Evolutionary conservation across 2,888 invertebrate genomes (phyloP).

Genomic region (Sturmia bella): DNA sequence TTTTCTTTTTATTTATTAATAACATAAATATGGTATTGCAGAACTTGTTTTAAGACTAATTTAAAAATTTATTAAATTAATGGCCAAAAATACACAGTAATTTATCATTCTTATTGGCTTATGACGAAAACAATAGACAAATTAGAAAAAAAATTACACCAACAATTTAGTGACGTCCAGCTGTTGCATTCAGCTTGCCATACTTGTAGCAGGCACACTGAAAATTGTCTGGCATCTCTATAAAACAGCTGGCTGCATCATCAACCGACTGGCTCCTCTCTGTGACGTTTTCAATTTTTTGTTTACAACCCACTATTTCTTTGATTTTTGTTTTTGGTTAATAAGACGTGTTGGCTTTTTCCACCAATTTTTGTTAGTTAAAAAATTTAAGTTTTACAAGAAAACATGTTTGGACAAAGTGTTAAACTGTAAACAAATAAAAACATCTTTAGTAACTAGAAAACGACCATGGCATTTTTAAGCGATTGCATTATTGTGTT

Average conservation of each 20-base stretch:
- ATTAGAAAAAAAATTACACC: background rate
- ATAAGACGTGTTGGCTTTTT: conserved; percentile 33
- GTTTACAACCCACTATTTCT: conserved; percentile 53
- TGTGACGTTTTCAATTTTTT: conserved; percentile 55
- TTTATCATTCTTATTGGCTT: conserved; percentile 11
- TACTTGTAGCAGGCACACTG: background rate
- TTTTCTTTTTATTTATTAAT: conserved; percentile 5
- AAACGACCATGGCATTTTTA: conserved; percentile 87
- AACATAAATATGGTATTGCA: conserved; percentile 44
- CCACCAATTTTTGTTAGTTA: conserved; percentile 9
- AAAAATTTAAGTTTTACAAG: background rate
- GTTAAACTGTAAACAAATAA: conserved; percentile 12
- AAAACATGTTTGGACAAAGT: conserved; percentile 29
- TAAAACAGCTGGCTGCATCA: conserved; percentile 27
- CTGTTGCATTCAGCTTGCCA: conserved; percentile 7
- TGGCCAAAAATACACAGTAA: background rate
- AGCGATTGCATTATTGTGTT: conserved; percentile 92
- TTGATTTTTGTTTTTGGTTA: conserved; percentile 38
- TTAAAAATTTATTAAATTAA: conserved; percentile 6
- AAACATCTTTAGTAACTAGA: background rate
- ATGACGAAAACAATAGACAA: conserved; percentile 2
- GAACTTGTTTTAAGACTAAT: background rate
- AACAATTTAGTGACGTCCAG: conserved; percentile 22
- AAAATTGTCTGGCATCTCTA: conserved; percentile 7
- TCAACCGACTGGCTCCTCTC: background rate